Conservation (phyloP, 1,140 invertebrate genomes). For the Drosophila serrata region DNA sequence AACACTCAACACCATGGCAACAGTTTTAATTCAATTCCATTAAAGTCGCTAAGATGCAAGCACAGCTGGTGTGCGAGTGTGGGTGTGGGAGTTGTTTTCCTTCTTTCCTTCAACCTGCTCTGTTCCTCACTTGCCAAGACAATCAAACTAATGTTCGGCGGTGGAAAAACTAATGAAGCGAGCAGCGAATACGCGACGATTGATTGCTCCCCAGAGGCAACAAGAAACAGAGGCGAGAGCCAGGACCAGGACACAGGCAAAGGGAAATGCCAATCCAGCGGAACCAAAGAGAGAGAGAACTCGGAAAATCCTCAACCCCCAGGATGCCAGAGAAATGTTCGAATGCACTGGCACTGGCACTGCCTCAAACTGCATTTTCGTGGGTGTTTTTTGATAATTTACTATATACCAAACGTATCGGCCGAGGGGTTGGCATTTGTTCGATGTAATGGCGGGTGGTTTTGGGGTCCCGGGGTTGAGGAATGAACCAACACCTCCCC, state of each 20-base stretch:
- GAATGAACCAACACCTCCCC: conserved; percentile 39
- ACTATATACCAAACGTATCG: conserved; percentile 29
- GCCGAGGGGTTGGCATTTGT: conserved; percentile 37
- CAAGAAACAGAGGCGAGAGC: too few relatives aligned
- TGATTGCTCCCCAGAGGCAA: conserved; percentile 83
- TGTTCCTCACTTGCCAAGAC: conserved; percentile 33
- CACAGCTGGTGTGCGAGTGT: conserved; percentile 62
- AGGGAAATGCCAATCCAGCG: conserved; percentile 44
- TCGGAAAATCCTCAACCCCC: conserved; percentile 33
- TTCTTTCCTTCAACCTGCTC: conserved; percentile 10
- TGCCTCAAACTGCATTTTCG: conserved; percentile 61
- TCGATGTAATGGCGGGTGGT: conserved; percentile 1
- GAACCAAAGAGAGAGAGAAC: conserved; percentile 51
- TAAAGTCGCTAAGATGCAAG: conserved; percentile 73
- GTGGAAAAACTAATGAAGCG: conserved; percentile 78
- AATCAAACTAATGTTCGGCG: conserved; percentile 73
- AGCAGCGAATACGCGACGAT: conserved; percentile 76
- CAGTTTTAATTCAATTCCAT: conserved; percentile 83
- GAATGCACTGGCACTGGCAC: conserved; percentile 37
- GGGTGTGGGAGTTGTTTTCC: conserved; percentile 15
- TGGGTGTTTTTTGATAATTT: conserved; percentile 69
- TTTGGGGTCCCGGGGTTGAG: conserved; percentile 9
- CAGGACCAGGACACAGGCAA: conserved; percentile 2
- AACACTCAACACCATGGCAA: conserved; percentile 67
- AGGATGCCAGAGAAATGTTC: conserved; percentile 9